Percentiles rank a stretch among this genome's conserved stretches.
These are phyloP conservation scores for Acanthochromis polyacanthus DNA, from an alignment of 2,113 vertebrate genomes.

Conservation along the genomic window DNA sequence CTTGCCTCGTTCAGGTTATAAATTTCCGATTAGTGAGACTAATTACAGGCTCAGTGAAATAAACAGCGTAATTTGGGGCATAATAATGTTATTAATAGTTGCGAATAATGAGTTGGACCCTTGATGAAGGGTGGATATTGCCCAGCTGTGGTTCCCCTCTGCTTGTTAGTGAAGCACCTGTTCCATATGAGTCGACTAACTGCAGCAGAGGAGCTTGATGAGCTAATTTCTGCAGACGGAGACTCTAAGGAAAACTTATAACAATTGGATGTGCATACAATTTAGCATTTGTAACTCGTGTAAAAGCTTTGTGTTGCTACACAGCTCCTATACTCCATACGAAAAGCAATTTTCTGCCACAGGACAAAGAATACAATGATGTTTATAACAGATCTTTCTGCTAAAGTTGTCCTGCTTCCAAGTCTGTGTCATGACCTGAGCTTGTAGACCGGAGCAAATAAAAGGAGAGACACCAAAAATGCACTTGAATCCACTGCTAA, in stretches of 20 bases:
- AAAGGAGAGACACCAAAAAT: no score
- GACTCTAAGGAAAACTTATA: background rate
- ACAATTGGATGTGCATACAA: background rate
- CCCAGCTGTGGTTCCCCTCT: constrained; percentile 38
- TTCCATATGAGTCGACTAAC: constrained; percentile 43
- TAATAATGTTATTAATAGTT: constrained; percentile 47
- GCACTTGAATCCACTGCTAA: no score
- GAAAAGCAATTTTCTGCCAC: background rate
- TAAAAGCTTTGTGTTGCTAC: background rate
- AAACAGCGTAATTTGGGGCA: constrained; percentile 40
- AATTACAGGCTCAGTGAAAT: constrained; percentile 58
- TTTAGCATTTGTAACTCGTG: constrained; percentile 18
- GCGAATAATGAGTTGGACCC: constrained; percentile 25
- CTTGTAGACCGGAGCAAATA: no score
- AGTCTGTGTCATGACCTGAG: no score
- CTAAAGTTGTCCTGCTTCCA: no score
- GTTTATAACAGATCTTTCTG: background rate
- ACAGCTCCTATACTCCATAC: background rate
- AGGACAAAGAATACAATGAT: background rate
- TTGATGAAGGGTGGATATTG: constrained; percentile 6
- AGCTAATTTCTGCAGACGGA: constrained; percentile 21
- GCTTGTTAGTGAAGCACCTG: constrained; percentile 54
- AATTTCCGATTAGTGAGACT: constrained; percentile 45
- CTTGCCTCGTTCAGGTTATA: constrained; percentile 22
- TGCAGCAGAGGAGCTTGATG: constrained; percentile 19